A percentile compares a stretch with the other conserved stretches of the same genome.
Evolutionary conservation across 2,797 vertebrate species (phyloP).

Genomic region (Liasis olivaceus): DNA sequence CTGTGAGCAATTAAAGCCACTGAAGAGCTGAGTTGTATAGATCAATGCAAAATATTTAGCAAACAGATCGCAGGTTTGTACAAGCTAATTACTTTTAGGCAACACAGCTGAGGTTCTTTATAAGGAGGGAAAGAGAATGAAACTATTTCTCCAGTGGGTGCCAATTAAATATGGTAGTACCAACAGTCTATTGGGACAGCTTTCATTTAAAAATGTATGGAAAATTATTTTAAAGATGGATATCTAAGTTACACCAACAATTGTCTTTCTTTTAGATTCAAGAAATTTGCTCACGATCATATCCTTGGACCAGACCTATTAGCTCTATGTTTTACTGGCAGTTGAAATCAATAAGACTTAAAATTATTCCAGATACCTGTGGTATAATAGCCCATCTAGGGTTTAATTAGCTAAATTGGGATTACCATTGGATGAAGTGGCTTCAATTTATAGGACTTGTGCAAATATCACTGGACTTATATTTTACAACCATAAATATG

Average conservation of each 20-base stretch:
- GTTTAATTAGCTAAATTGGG: neutral
- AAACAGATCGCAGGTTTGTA: neutral
- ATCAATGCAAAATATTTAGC: slow-evolving; percentile 24
- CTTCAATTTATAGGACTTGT: neutral
- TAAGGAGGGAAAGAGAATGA: neutral
- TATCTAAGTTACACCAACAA: neutral
- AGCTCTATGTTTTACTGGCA: neutral
- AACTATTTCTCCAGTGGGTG: neutral
- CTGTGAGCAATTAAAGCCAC: slow-evolving; percentile 5
- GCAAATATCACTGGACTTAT: neutral
- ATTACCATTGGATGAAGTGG: too few relatives aligned
- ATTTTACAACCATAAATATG: neutral
- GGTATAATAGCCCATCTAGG: neutral
- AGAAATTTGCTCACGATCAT: neutral
- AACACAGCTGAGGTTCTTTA: neutral
- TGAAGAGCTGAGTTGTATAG: neutral
- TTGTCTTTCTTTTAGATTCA: neutral
- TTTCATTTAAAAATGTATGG: neutral
- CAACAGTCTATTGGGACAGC: neutral
- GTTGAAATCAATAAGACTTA: neutral
- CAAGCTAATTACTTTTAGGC: neutral
- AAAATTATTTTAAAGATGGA: neutral
- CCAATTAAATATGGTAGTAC: neutral
- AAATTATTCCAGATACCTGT: neutral
- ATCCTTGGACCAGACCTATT: neutral